phyloP scores from a whole-genome alignment of 2,797 vertebrate species.

The Fundulus diaphanus region DNA sequence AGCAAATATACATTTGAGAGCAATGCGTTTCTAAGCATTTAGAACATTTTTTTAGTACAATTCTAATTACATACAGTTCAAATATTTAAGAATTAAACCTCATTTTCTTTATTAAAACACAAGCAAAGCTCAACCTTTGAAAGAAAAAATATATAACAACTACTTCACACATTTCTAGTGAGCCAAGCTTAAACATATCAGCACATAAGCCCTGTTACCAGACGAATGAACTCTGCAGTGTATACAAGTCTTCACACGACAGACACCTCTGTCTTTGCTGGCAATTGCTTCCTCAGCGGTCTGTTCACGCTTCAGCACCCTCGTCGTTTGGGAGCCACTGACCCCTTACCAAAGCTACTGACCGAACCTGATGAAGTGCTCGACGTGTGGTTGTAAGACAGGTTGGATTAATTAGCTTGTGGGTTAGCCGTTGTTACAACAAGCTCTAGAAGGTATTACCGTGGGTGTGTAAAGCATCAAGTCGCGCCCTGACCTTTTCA shows the following conservation, averaged over 20 bases:
- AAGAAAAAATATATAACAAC: not conserved
- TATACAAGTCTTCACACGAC: constrained; percentile 12
- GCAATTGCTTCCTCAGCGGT: constrained; percentile 49
- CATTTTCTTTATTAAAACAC: not conserved
- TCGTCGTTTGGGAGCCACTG: constrained; percentile 66
- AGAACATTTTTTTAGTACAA: constrained; percentile 45
- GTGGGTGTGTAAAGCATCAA: constrained; percentile 55
- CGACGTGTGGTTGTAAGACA: constrained; percentile 66
- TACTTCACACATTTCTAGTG: not conserved
- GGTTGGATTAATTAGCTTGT: constrained; percentile 76
- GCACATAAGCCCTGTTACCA: constrained; percentile 1
- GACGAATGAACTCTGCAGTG: constrained; percentile 3
- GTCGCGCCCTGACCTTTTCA: constrained; percentile 63
- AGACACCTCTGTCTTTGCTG: constrained; percentile 37
- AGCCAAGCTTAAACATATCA: not conserved
- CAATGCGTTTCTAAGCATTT: constrained; percentile 11
- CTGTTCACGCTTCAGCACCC: constrained; percentile 61
- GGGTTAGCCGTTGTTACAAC: constrained; percentile 54
- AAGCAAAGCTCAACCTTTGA: not conserved
- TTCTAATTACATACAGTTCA: not conserved
- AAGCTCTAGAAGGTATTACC: constrained; percentile 53
- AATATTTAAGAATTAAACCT: not conserved
- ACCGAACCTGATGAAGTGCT: constrained; percentile 69
- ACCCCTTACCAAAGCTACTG: constrained; percentile 68
- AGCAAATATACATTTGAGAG: constrained; percentile 41